Evolutionary conservation across 2,797 vertebrate genomes (phyloP).

Genomic region (Kryptopterus vitreolus): DNA sequence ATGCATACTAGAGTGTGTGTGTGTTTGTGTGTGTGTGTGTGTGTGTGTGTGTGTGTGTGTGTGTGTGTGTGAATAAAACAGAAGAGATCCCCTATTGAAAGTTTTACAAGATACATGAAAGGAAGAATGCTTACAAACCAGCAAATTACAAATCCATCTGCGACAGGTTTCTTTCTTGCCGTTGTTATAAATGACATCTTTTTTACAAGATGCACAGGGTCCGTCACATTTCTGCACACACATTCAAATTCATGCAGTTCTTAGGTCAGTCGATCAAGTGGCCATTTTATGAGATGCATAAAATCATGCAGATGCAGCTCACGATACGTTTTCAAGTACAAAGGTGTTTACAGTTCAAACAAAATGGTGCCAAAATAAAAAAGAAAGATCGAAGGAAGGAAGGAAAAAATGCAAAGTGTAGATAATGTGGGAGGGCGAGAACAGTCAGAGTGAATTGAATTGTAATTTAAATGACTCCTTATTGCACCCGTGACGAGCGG

Average conservation of each 20-base stretch:
- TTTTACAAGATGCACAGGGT: neutral
- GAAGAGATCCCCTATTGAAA: neutral
- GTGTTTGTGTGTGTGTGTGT: no score
- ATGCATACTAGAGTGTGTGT: no score
- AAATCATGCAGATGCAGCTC: neutral
- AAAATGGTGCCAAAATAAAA: neutral
- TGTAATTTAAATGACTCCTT: neutral
- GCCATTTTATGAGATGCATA: neutral
- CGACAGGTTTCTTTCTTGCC: neutral
- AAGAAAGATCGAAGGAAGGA: no score
- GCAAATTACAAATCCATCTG: neutral
- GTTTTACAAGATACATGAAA: neutral
- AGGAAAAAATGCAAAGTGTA: neutral
- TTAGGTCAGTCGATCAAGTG: neutral
- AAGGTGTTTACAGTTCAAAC: neutral
- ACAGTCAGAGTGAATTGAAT: neutral
- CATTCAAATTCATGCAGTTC: constrained; percentile 2
- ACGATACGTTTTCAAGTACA: neutral
- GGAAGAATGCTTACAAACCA: neutral
- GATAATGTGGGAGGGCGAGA: neutral
- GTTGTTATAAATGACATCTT: neutral
- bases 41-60: no score
- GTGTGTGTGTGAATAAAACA: neutral
- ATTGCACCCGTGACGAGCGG: neutral
- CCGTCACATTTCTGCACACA: neutral